Base-by-base conservation (phyloP, 2,888 invertebrate genomes). In the Panzeria rudis region DNA sequence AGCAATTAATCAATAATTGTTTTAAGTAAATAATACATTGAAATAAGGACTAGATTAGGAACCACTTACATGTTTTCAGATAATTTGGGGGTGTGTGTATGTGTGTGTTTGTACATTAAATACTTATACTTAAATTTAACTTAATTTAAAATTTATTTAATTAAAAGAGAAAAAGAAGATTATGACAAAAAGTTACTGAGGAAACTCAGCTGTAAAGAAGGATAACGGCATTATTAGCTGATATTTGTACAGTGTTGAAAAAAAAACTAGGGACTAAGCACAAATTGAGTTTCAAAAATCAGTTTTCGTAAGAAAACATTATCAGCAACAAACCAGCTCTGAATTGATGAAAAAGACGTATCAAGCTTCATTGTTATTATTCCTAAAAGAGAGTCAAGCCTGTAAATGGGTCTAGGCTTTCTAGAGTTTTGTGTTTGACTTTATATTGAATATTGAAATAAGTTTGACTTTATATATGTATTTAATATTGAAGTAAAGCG, bases 41-140 rank as follows among this genome's bases (percentile, higher is more conserved):
- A 81, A 69, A 78, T 75, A 88, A 88, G 89, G 92, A 92, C 92
- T 92, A 92, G 91, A 91, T 91, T 92, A 92, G 92, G 92, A 92
- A 92, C 92, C 90, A 91, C 91, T 89, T 91, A 73, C 62, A 52
- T 73, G 35, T 72, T 64, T 68, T 68, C 20, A 47, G 35, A 23
- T 56, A 44, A 38, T 38, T 56, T 56, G 9, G 20, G 32, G 25
- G 29, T 2, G 29, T 29, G 29, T 29, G 29, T 29, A 5, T 91
- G 90, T 92, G 91, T 89, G 89, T 89, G 89, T 89, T 89, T 87
- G 87, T 75, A 83, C 73, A 79, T 47, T 32, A 38, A 38, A 61
- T 50, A 85, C 64, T 81, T 71, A 83, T 56, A 83, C 32, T 56
- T 68, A 56, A 69, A 78, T 5, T 71, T 52, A 41, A 71, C 38